A percentile compares a stretch with the other conserved stretches of the same genome.
Conservation (phyloP, 2,888 invertebrate species). For the Phoenoteleia sp. region DNA sequence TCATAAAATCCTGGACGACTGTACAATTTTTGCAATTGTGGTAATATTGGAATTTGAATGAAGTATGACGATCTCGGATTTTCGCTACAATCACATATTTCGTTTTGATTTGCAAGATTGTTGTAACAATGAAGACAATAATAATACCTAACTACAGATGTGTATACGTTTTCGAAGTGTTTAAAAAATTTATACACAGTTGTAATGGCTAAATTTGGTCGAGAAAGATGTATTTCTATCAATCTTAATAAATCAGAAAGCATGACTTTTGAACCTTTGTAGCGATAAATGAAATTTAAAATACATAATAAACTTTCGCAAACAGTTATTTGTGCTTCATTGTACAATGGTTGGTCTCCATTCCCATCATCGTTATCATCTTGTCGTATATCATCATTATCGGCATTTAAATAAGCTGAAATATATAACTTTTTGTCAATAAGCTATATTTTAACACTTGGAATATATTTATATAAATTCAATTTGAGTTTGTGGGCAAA, state of each 20-base stretch:
- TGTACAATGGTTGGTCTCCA: slow-evolving; percentile 1
- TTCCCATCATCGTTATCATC: neutral
- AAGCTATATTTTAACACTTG: too few relatives aligned
- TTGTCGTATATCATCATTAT: neutral
- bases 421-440: too few relatives aligned
- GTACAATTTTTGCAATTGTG: slow-evolving; percentile 10
- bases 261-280: slow-evolving; percentile 4
- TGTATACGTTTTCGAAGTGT: slow-evolving; percentile 6
- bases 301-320: slow-evolving; percentile 23
- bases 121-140: slow-evolving; percentile 4
- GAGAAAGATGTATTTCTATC: slow-evolving; percentile 14
- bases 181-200: slow-evolving; percentile 24
- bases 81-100: slow-evolving; percentile 4
- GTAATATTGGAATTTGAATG: slow-evolving; percentile 13
- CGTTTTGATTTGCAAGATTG: neutral
- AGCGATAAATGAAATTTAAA: slow-evolving; percentile 32
- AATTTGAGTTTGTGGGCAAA: too few relatives aligned
- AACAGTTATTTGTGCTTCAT: slow-evolving; percentile 19
- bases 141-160: neutral
- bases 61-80: slow-evolving; percentile 12
- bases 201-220: neutral
- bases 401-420: slow-evolving; percentile 14
- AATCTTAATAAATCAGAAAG: slow-evolving; percentile 27
- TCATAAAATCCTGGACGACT: slow-evolving; percentile 9
- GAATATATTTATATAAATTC: too few relatives aligned